Conservation (phyloP, 2,113 vertebrate species). For the Sorex araneus region DNA sequence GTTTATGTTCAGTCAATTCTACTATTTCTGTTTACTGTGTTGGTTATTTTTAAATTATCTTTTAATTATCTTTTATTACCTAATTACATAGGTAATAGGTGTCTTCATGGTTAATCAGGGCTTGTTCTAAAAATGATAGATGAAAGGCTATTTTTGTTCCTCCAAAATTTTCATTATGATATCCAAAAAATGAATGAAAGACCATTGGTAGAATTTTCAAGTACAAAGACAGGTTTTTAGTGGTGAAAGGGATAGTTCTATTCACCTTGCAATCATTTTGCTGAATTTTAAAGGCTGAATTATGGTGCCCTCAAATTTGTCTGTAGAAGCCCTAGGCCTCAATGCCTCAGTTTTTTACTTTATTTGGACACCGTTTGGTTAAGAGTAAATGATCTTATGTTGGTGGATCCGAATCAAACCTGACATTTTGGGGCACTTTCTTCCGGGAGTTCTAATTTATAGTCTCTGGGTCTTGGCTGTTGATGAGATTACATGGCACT, state of each 20-base stretch:
- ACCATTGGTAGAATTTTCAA: background rate
- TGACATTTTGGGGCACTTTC: background rate
- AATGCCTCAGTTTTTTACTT: background rate
- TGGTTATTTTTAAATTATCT: background rate
- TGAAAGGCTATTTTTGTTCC: background rate
- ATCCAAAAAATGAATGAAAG: background rate
- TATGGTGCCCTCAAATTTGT: background rate
- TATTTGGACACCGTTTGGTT: background rate
- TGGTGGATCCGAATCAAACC: background rate
- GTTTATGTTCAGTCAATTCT: background rate
- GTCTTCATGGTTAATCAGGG: background rate
- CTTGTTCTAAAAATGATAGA: background rate
- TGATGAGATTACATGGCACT: no score
- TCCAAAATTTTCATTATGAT: background rate
- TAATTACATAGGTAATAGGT: background rate
- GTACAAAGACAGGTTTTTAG: background rate
- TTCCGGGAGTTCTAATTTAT: no score
- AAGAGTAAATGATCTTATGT: background rate
- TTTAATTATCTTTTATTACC: conserved; percentile 38
- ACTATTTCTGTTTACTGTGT: background rate
- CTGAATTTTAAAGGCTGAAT: background rate
- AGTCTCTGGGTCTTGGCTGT: no score
- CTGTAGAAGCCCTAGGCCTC: background rate
- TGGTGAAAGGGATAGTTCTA: background rate
- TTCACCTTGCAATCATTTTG: background rate